Evolutionary conservation across 2,113 vertebrate species (phyloP).

Genomic region (Prochilodus magdalenae): DNA sequence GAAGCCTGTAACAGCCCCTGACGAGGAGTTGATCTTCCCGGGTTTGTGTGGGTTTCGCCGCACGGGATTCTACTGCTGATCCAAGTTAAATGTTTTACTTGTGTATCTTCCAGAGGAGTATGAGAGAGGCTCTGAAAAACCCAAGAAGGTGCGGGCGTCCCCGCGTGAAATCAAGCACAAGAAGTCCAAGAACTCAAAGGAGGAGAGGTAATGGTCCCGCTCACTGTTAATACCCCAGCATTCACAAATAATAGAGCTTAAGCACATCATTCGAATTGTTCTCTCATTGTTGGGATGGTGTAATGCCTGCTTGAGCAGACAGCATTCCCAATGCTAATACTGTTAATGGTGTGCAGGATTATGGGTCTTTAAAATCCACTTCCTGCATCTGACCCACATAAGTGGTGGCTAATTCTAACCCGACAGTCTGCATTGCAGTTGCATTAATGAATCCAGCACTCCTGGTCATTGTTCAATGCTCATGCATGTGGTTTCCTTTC

Average conservation of each 20-base stretch:
- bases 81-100: neutral
- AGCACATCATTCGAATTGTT: neutral
- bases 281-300: neutral
- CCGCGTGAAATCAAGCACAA: slow-evolving; percentile 95
- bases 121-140: slow-evolving; percentile 86
- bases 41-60: neutral
- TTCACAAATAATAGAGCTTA: neutral
- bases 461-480: slow-evolving; percentile 7
- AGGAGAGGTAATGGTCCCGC: slow-evolving; percentile 85
- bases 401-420: slow-evolving; percentile 25
- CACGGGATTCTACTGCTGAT: neutral
- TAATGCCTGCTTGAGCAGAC: slow-evolving; percentile 2
- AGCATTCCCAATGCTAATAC: neutral
- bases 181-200: slow-evolving; percentile 95
- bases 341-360: neutral
- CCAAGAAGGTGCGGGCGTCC: slow-evolving; percentile 93
- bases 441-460: neutral
- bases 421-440: neutral
- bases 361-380: slow-evolving; percentile 10
- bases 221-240: neutral
- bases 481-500: slow-evolving; percentile 45
- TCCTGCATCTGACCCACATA: slow-evolving; percentile 38
- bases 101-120: slow-evolving; percentile 90
- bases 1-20: neutral
- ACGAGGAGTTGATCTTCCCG: neutral